These are phyloP conservation scores for Prosapia bicincta DNA, from an alignment of 2,888 invertebrate genomes.

Conservation along the genomic window DNA sequence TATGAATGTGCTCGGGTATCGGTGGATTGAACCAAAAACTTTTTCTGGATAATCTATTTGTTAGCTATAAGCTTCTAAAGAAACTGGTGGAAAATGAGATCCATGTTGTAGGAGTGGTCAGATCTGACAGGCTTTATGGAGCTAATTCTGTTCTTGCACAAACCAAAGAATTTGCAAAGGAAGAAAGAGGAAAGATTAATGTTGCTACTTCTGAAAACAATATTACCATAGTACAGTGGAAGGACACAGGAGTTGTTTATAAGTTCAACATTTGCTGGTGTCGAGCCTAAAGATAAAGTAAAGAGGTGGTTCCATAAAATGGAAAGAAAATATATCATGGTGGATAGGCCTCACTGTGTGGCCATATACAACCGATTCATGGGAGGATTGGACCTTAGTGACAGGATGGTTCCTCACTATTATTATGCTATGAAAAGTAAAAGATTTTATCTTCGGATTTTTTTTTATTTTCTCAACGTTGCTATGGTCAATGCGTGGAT, in stretches of 20 bases:
- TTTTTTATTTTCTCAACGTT: conserved; percentile 22
- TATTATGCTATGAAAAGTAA: conserved; percentile 24
- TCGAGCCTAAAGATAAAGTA: conserved; percentile 9
- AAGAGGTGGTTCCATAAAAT: conserved; percentile 5
- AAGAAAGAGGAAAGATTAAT: too few species aligned
- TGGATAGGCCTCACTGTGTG: too few species aligned
- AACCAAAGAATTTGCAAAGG: too few species aligned
- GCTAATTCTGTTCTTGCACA: background rate
- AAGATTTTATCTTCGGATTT: conserved; percentile 29
- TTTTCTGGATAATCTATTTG: conserved; percentile 8
- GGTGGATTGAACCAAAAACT: conserved; percentile 9
- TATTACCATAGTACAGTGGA: conserved; percentile 26
- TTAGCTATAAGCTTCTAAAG: background rate
- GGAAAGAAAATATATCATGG: too few species aligned
- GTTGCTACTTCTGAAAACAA: too few species aligned
- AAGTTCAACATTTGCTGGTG: conserved; percentile 15
- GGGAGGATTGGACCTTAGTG: conserved; percentile 26
- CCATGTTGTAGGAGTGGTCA: background rate
- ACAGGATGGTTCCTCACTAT: conserved; percentile 28
- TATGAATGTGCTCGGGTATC: conserved; percentile 6
- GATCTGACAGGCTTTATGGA: conserved; percentile 11
- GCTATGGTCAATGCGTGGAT: conserved; percentile 11
- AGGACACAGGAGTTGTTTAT: conserved; percentile 26
- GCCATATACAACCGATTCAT: too few species aligned
- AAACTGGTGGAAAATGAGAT: background rate